Evolutionary conservation across 2,113 vertebrate genomes (phyloP).

Genomic region (Columba livia): DNA sequence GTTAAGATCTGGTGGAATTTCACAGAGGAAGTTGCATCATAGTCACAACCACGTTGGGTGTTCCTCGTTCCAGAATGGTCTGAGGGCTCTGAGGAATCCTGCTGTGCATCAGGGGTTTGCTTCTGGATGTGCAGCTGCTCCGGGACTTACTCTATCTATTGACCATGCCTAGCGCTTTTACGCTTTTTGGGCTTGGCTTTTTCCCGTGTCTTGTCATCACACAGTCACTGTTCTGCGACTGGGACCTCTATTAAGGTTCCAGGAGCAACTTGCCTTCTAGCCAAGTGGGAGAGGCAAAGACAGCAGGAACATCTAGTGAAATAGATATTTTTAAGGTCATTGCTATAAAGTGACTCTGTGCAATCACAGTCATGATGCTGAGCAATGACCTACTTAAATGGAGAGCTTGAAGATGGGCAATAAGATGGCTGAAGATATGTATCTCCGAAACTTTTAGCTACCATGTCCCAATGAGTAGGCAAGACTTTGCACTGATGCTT

Average conservation of each 20-base stretch:
- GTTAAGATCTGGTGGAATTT: not conserved
- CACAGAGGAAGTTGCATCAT: not conserved
- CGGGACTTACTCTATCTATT: not conserved
- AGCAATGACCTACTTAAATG: not conserved
- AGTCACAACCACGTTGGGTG: accelerated
- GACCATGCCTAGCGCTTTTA: not conserved
- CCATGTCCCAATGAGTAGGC: not conserved
- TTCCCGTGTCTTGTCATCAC: not conserved
- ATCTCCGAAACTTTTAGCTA: not conserved
- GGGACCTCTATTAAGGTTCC: not conserved
- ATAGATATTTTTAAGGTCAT: not conserved
- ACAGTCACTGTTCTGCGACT: not conserved
- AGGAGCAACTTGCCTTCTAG: not conserved
- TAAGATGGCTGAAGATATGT: not conserved
- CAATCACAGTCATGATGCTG: not conserved
- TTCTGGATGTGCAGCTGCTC: not conserved
- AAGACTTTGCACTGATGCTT: not conserved
- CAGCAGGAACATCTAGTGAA: not conserved
- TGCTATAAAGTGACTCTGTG: not conserved
- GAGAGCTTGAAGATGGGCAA: not conserved
- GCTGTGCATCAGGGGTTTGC: not conserved
- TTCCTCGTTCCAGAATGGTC: not conserved
- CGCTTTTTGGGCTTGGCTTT: not conserved
- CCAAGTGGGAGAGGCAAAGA: not conserved
- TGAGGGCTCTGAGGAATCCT: not conserved